These are phyloP conservation scores for Mesorhabditis sp. DNA, from an alignment of 2,888 invertebrate genomes.

Conservation along the genomic window DNA sequence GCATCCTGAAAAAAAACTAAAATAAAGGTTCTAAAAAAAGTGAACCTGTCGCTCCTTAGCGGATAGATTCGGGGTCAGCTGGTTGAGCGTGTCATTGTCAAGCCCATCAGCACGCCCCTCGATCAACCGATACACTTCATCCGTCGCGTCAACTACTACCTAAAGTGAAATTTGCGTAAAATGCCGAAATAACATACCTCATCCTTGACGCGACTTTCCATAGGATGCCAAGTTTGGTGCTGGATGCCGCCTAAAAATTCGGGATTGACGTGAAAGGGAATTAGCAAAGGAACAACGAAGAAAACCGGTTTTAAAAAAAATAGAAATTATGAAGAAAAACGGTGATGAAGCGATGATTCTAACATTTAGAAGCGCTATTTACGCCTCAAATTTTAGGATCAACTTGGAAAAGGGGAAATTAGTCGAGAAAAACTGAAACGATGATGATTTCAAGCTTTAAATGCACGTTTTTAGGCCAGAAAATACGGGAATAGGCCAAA, in stretches of 20 bases:
- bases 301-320: no score
- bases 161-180: background rate
- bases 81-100: constrained; percentile 28
- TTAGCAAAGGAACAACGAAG: no score
- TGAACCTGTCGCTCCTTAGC: constrained; percentile 18
- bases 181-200: background rate
- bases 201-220: background rate
- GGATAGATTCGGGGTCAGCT: constrained; percentile 20
- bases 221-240: constrained; percentile 1
- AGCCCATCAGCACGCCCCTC: constrained; percentile 26
- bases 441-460: no score
- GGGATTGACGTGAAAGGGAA: no score
- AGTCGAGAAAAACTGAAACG: no score
- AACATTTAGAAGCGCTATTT: no score
- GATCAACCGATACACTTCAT: constrained; percentile 25
- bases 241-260: background rate
- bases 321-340: no score
- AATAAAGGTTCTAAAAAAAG: background rate
- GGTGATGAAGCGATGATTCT: no score
- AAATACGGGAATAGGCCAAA: no score
- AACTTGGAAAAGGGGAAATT: no score
- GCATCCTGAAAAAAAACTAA: constrained; percentile 17
- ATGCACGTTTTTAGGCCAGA: no score
- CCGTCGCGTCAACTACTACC: background rate
- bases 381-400: no score